A percentile compares a stretch with the other conserved stretches of the same genome.
These are phyloP conservation scores for Zoanthus solanderi DNA, from an alignment of 92 coral and sea anemone genomes.

Conservation along the genomic window DNA sequence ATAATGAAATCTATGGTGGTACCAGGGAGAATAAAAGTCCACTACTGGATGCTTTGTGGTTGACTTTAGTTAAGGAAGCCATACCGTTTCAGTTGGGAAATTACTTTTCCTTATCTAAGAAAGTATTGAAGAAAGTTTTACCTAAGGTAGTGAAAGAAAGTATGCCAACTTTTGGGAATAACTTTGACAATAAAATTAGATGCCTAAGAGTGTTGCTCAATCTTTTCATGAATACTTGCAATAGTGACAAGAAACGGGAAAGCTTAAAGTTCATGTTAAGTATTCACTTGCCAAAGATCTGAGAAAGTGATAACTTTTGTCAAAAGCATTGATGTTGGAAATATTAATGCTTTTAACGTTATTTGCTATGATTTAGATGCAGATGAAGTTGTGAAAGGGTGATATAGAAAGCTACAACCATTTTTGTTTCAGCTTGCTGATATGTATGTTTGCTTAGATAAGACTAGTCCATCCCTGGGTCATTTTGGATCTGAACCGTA, in stretches of 20 bases:
- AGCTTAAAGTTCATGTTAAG: constrained; percentile 49
- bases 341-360: constrained; percentile 62
- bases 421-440: constrained; percentile 60
- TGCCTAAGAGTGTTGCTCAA: constrained; percentile 51
- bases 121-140: constrained; percentile 48
- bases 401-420: constrained; percentile 65
- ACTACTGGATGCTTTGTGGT: constrained; percentile 66
- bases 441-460: constrained; percentile 59
- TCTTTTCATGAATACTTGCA: constrained; percentile 29
- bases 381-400: constrained; percentile 62
- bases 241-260: constrained; percentile 22
- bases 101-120: constrained; percentile 41
- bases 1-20: constrained; percentile 59
- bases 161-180: constrained; percentile 41
- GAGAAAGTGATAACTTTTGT: constrained; percentile 62
- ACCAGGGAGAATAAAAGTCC: constrained; percentile 35
- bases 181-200: constrained; percentile 44
- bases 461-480: constrained; percentile 44
- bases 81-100: constrained; percentile 31
- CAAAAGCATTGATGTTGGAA: constrained; percentile 50
- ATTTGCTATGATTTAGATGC: constrained; percentile 50
- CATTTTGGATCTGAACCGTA: constrained; percentile 64
- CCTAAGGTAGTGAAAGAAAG: constrained; percentile 57
- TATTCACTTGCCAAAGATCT: constrained; percentile 55
- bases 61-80: constrained; percentile 60